These are phyloP conservation scores for Ara ararauna DNA, from an alignment of 2,797 vertebrate species.

Conservation along the genomic window DNA sequence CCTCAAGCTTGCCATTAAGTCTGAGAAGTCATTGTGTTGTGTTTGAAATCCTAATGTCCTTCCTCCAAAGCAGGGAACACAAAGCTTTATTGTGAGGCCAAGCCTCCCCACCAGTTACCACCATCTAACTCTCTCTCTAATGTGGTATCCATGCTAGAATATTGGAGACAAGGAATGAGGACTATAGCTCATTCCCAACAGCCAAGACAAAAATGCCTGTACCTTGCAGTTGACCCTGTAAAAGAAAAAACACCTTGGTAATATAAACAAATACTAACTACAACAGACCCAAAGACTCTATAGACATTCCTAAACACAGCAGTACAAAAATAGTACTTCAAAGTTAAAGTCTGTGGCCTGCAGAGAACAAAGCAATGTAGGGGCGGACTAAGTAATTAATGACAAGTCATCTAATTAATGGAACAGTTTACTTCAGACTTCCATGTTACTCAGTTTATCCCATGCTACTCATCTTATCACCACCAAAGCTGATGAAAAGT, in stretches of 20 bases:
- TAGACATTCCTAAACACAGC: background rate
- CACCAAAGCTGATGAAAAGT: background rate
- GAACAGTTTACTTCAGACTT: background rate
- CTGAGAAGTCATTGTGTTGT: background rate
- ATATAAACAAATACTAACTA: background rate
- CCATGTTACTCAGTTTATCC: background rate
- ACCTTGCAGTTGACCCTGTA: background rate
- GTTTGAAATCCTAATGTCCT: slow-evolving; percentile 27
- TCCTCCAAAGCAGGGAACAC: background rate
- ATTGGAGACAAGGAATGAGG: background rate
- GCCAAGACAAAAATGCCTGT: background rate
- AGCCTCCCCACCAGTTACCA: background rate
- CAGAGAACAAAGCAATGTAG: background rate
- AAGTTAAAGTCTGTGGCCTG: background rate
- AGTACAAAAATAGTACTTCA: background rate
- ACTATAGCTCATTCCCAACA: background rate
- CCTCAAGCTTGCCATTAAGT: background rate
- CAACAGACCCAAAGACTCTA: background rate
- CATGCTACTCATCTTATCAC: background rate
- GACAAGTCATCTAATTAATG: background rate
- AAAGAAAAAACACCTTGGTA: background rate
- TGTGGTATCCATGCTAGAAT: background rate
- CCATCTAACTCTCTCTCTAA: background rate
- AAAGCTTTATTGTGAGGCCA: slow-evolving; percentile 25
- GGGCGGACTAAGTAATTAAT: background rate